Evolutionary conservation across 2,797 vertebrate genomes (phyloP).

Genomic region (Buceros bicornis): DNA sequence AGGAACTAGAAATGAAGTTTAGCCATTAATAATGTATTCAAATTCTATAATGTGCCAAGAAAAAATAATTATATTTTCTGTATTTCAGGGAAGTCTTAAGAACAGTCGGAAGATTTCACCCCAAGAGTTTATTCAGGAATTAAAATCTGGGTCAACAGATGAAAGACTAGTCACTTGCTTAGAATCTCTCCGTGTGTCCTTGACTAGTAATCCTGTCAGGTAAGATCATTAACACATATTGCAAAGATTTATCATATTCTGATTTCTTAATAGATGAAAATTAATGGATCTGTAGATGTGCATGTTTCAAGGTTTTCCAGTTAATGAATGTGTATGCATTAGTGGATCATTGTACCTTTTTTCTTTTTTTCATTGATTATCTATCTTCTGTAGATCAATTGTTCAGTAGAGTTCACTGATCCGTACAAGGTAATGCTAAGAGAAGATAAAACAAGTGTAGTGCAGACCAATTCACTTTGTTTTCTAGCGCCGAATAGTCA

Average conservation of each 20-base stretch:
- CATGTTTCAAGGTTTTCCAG: background rate
- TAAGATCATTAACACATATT: constrained; percentile 73
- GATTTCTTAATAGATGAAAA: constrained; percentile 31
- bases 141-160: constrained; percentile 90
- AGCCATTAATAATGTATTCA: background rate
- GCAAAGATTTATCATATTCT: constrained; percentile 27
- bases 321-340: background rate
- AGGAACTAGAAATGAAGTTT: background rate
- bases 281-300: background rate
- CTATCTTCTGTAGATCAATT: background rate
- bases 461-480: background rate
- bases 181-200: constrained; percentile 94
- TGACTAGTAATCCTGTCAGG: constrained; percentile 99
- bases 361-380: background rate
- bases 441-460: background rate
- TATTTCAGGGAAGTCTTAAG: constrained; percentile 89
- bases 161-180: constrained; percentile 92
- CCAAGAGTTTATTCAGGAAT: constrained; percentile 94
- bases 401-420: background rate
- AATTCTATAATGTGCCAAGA: background rate
- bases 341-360: background rate
- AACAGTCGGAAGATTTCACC: constrained; percentile 90
- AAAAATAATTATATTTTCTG: background rate
- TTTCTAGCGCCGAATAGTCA: background rate
- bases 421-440: background rate